Conservation (phyloP, 2,888 invertebrate species). For the Epinotia bilunana region DNA sequence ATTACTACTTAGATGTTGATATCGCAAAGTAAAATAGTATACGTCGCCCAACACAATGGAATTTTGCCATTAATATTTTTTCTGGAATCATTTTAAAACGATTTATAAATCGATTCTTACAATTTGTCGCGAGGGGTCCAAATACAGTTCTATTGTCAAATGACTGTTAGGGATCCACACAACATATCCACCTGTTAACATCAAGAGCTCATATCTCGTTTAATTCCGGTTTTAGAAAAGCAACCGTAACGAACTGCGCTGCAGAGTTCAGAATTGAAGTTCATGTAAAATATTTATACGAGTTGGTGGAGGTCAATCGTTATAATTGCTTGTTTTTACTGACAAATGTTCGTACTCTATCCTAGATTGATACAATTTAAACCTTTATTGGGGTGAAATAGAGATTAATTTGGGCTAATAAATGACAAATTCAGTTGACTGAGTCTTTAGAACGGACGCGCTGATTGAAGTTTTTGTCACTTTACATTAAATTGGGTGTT, state of each 20-base stretch:
- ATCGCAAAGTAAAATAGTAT: slow-evolving; percentile 4
- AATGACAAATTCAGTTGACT: slow-evolving; percentile 30
- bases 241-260: background rate
- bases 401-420: slow-evolving; percentile 31
- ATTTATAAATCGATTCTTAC: slow-evolving; percentile 48
- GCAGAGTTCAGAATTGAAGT: background rate
- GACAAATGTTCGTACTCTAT: slow-evolving; percentile 64
- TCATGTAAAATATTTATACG: background rate
- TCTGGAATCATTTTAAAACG: slow-evolving; percentile 34
- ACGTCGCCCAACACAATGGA: background rate
- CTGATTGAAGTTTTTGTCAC: slow-evolving; percentile 19
- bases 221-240: background rate
- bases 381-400: slow-evolving; percentile 30
- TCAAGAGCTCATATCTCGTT: slow-evolving; percentile 11
- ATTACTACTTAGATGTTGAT: background rate
- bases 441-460: slow-evolving; percentile 20
- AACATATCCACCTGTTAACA: slow-evolving; percentile 40
- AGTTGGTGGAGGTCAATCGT: slow-evolving; percentile 49
- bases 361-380: slow-evolving; percentile 39
- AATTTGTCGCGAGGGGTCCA: slow-evolving; percentile 69
- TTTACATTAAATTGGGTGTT: slow-evolving; percentile 39
- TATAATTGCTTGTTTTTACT: slow-evolving; percentile 77
- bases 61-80: slow-evolving; percentile 28
- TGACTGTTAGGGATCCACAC: slow-evolving; percentile 72
- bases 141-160: slow-evolving; percentile 67